Percentiles rank a stretch among this genome's conserved stretches.
Evolutionary conservation across 2,888 invertebrate genomes (phyloP).

Genomic region (Heliconius cydno): DNA sequence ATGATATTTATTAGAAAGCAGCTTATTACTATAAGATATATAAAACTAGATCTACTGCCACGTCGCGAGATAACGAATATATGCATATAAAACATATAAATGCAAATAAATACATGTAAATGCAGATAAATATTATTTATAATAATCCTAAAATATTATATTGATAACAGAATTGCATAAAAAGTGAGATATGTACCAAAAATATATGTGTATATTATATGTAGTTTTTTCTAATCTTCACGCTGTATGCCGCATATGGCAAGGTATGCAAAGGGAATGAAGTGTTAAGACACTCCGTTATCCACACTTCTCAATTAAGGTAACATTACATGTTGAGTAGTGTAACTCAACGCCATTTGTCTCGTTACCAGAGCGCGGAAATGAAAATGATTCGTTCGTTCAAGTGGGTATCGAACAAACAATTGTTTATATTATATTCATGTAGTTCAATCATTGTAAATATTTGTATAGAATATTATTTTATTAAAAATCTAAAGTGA

Average conservation of each 20-base stretch:
- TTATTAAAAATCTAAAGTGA: too few relatives aligned
- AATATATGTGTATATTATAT: conserved; percentile 7
- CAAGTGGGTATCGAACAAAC: too few relatives aligned
- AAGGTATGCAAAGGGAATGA: neutral
- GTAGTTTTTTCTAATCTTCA: neutral
- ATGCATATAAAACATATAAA: conserved; percentile 3
- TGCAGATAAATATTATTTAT: conserved; percentile 6
- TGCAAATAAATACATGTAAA: neutral
- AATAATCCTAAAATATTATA: neutral
- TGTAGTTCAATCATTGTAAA: too few relatives aligned
- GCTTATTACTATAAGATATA: conserved; percentile 47
- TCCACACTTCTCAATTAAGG: too few relatives aligned
- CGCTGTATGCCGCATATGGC: neutral
- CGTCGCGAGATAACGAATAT: neutral
- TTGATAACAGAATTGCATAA: neutral
- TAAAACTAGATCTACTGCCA: conserved; percentile 26
- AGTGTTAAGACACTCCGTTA: too few relatives aligned
- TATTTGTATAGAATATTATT: too few relatives aligned
- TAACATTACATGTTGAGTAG: too few relatives aligned
- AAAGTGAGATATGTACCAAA: conserved; percentile 19
- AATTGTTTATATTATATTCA: too few relatives aligned
- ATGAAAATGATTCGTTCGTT: too few relatives aligned
- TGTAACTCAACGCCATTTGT: too few relatives aligned
- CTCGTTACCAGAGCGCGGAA: too few relatives aligned
- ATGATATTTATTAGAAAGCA: conserved; percentile 39